These are phyloP conservation scores for Phylloscopus whistleri DNA, from an alignment of 2,113 vertebrate genomes.

Conservation along the genomic window DNA sequence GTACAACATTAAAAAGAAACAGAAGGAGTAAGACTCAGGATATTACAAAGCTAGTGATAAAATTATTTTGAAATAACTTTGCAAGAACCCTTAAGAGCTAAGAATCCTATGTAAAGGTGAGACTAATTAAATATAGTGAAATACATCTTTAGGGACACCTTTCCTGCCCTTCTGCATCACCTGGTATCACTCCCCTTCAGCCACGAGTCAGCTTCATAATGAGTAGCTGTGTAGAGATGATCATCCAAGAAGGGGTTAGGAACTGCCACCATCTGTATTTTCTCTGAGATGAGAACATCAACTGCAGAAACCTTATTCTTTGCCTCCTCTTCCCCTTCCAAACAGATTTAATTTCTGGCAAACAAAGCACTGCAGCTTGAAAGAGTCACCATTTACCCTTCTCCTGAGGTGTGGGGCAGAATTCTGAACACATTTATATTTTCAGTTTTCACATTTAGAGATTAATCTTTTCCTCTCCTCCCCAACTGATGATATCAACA, in stretches of 20 bases:
- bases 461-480: not conserved
- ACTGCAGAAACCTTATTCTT: not conserved
- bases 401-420: not conserved
- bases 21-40: not conserved
- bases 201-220: not conserved
- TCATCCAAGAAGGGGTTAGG: not conserved
- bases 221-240: not conserved
- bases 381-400: not conserved
- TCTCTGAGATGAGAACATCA: not conserved
- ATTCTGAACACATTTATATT: not conserved
- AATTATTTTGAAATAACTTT: not conserved
- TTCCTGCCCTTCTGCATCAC: not conserved
- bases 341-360: not conserved
- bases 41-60: not conserved
- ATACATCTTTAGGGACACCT: not conserved
- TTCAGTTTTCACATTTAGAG: not conserved
- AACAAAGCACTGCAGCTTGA: not conserved
- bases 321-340: not conserved
- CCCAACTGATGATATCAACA: not conserved
- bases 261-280: not conserved
- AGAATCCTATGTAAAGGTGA: not conserved
- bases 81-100: not conserved
- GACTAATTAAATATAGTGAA: not conserved
- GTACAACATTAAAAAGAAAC: not conserved
- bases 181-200: not conserved